Evolutionary conservation across 2,113 vertebrate genomes (phyloP).

Genomic region (Morone chrysops): DNA sequence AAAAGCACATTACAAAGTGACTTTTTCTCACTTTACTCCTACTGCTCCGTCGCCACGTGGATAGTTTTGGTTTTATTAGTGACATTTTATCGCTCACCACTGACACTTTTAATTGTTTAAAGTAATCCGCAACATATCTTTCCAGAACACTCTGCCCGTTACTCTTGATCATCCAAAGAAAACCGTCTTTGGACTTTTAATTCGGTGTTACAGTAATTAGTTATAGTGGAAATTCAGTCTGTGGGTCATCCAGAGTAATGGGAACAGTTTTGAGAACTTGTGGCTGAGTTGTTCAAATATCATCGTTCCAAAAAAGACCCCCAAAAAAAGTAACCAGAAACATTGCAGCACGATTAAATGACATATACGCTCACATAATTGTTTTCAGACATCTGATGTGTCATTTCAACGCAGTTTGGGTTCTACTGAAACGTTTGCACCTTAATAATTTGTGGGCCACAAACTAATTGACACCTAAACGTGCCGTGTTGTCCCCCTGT

Average conservation of each 20-base stretch:
- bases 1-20: neutral
- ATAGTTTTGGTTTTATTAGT: neutral
- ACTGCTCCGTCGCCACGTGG: neutral
- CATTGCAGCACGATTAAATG: neutral
- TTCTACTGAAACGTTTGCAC: neutral
- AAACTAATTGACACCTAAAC: neutral
- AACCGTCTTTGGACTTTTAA: neutral
- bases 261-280: neutral
- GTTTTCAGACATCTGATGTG: neutral
- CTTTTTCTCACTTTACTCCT: too few relatives aligned
- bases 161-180: neutral
- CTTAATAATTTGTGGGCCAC: neutral
- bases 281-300: neutral
- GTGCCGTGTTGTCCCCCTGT: neutral
- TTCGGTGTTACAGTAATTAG: neutral
- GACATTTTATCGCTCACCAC: neutral
- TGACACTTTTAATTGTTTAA: too few relatives aligned
- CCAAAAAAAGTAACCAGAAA: too few relatives aligned
- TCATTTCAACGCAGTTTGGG: neutral
- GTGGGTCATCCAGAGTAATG: neutral
- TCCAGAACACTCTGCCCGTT: neutral
- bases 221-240: neutral
- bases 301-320: neutral
- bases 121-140: too few relatives aligned
- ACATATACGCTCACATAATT: neutral